Evolutionary conservation across 2,113 vertebrate genomes (phyloP), one percentile per base, ranked within the genome.

Genomic region (Nettapus auritus): DNA sequence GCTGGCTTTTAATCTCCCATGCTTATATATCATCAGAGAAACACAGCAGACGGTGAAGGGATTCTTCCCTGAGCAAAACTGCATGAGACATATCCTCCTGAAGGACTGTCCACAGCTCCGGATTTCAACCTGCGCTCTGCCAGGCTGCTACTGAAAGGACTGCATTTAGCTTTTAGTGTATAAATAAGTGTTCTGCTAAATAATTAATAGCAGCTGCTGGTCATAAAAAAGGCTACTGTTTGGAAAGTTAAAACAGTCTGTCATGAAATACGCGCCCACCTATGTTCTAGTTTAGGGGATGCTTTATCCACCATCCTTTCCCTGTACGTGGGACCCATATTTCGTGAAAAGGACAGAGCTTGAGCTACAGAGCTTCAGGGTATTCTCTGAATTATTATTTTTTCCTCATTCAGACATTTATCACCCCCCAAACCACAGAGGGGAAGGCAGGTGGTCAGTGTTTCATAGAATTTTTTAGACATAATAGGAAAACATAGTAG

Each of bases 121-220:
- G 82, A 64, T 36, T 86, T 62, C 83, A 80, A 31, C 50, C 87
- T 1, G 1, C 77, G 22, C 62, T 91, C 69, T 79, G 62, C 82
- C 90, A 94, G 82, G 26, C 92, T 84, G 88, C 70, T 56, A 80
- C 52, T 88, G 91, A 87, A 96, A 91, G 88, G 75, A 86, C n/a
- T 94, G 85, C 88, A 96, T 95, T 96, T 92, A 95, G 86, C 90
- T 91, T 84, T 95, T 92, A 95, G 88, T 78, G 91, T 89, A 95
- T 93, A 96, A 97, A 95, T 96, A 96, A 91, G 55, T 80, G 95
- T 81, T 89, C 79, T 46, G 73, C 91, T 96, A 86, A 96, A 94
- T 97, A 97, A 94, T 93, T 95, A 88, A 97, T 76, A 86, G 90
- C 42, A 68, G 93, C 94, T 96, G 55, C 93, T 94, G 91, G 95